Base-by-base conservation (phyloP, 2,888 invertebrate species). In the Agriopis leucophaearia region DNA sequence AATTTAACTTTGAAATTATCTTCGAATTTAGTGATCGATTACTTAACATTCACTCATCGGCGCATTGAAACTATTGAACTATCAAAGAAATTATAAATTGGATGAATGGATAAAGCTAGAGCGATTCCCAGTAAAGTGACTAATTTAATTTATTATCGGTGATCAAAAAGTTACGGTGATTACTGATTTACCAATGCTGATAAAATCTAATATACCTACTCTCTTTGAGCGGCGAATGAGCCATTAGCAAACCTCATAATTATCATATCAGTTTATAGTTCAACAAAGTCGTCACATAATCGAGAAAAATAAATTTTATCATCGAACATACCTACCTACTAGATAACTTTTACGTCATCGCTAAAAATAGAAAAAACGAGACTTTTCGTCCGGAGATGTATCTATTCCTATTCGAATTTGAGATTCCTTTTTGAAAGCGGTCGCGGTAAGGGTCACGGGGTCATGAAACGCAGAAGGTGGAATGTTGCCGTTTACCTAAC, bases 401-500 rank as follows among this genome's bases (percentile, higher is more conserved):
- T 64, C 50, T 58, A 71, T 64, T 68, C 60, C 63, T 62, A 64
- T 66, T 69, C 45, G 56, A 48, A 60, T 66, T 57, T 66, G 27
- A 69, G 69, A 70, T 67, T 64, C 52, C 64, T 72, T 71, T 64
- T 69, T 70, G 73, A 70, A 73, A 73, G 70, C 69, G 70, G 65
- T 67, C 70, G 64, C 38, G 59, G 48, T 51, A 59, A 66, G 64
- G 69, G 65, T 73, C 72, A 73, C 67, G 70, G 73, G 74, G 74
- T 75, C 73, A 73, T 70, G 68, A 73, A 72, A 73, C 69, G 70
- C 65, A 66, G 64, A 67, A 69, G 71, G 64, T 66, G 70, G 75
- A 74, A 72, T 70, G 82, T 80, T 82, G 78, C 81, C 80, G 80
- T 81, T 80, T 81, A 79, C 75, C 80, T 80, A 84, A 87, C 87